A percentile compares a stretch with the other conserved stretches of the same genome.
Evolutionary conservation across 1,140 invertebrate species (phyloP).

Genomic region (Ptiloglossa arizonensis): DNA sequence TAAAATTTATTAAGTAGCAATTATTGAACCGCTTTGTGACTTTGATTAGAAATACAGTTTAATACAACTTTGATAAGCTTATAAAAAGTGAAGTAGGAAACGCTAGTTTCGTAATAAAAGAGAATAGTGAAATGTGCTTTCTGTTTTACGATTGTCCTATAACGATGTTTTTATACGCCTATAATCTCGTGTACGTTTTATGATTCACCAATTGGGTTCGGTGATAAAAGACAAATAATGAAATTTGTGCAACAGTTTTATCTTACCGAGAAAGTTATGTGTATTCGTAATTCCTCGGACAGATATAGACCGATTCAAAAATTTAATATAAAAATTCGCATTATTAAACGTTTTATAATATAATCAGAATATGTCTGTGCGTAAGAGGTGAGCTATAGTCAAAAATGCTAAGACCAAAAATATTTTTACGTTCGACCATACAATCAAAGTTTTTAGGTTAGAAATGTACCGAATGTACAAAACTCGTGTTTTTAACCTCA

Average conservation of each 20-base stretch:
- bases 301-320: not conserved
- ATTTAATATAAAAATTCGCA: too few species aligned
- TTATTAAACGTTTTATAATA: too few species aligned
- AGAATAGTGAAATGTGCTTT: not conserved
- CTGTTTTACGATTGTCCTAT: slow-evolving; percentile 4
- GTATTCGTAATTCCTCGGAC: not conserved
- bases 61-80: not conserved
- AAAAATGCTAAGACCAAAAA: too few species aligned
- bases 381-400: too few species aligned
- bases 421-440: too few species aligned
- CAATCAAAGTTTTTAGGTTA: too few species aligned
- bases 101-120: not conserved
- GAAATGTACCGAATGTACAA: too few species aligned
- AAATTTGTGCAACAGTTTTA: not conserved
- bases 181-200: not conserved
- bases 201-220: not conserved
- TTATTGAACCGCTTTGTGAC: too few species aligned
- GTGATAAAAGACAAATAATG: not conserved
- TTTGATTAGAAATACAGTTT: too few species aligned
- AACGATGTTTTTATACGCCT: not conserved
- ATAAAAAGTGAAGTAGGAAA: not conserved
- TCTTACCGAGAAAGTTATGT: not conserved
- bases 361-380: too few species aligned
- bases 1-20: too few species aligned
- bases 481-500: too few species aligned